Evolutionary conservation across 2,113 vertebrate genomes (phyloP), one percentile per base, ranked within the genome.

Genomic region (Suricata suricatta): DNA sequence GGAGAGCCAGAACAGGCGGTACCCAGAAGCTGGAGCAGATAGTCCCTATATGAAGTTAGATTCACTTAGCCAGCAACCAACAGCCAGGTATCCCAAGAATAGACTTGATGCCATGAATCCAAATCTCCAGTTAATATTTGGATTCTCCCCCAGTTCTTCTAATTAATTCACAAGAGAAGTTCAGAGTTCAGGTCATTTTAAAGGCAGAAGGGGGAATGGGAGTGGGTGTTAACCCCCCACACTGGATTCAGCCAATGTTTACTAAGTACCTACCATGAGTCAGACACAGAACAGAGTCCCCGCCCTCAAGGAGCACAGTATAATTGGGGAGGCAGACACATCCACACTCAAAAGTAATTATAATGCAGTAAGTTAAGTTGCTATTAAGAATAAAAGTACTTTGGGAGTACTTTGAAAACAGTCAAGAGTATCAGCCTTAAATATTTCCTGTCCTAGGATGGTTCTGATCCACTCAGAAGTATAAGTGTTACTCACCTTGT

Each of bases 321-420:
- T 96, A 95, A 97, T 93, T 94, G 92, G 94, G 44, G 76, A 96
- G 97, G 41, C 88, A 98, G 95, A 92, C 88, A 96, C 90, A 94
- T 47, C 84, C 31, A 95, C 52, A 63, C 57, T 92, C 57, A 79
- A 90, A 50, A 90, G 95, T 96, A 97, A 97, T 98, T 97, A 97
- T 95, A 90, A 97, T 88, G 94, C 90, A 83, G 38, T 95, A 96
- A 94, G 96, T 97, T 95, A 94, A 97, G 88, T 95, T 94, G 90
- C 90, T 88, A 79, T 96, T 95, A 95, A 95, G 97, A 97, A 95
- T 92, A 96, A 96, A 97, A 96, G 94, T 97, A 86, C 93, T 96
- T 95, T 23, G 50, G 33, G 35, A 83, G 76, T 91, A 71, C 97
- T 96, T 96, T 77, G 71, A 64, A 57, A 95, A 82, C 21, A 89